Conservation (phyloP, 2,888 invertebrate genomes). For the Mimachlamys varia region DNA sequence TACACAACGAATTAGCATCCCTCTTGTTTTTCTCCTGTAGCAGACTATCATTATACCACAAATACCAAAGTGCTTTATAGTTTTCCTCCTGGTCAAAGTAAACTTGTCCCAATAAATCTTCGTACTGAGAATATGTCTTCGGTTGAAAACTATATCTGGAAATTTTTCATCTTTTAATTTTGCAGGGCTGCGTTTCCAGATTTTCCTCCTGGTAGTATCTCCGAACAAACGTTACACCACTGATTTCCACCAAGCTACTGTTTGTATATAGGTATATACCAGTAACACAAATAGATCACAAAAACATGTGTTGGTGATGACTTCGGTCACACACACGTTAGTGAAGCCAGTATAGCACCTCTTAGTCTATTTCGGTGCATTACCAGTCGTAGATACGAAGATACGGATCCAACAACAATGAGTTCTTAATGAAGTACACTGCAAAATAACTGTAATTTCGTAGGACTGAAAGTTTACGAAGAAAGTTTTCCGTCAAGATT, state of each 20-base stretch:
- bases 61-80: neutral
- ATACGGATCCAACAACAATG: neutral
- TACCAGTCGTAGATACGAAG: neutral
- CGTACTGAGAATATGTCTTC: neutral
- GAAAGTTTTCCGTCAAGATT: neutral
- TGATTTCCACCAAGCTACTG: neutral
- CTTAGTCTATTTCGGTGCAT: neutral
- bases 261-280: neutral
- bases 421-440: neutral
- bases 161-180: too few relatives aligned
- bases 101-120: neutral
- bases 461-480: neutral
- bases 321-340: conserved; percentile 1
- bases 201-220: conserved; percentile 1
- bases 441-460: neutral
- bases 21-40: neutral
- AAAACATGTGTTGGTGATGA: conserved; percentile 23
- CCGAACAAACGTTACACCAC: neutral
- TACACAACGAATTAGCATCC: neutral
- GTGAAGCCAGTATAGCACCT: conserved; percentile 11
- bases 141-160: neutral
- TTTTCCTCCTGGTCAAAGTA: neutral
- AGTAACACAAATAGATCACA: neutral
- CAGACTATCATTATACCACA: neutral
- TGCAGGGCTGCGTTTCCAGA: neutral